Evolutionary conservation across 2,113 vertebrate genomes (phyloP).

Genomic region (Charadrius vociferus): DNA sequence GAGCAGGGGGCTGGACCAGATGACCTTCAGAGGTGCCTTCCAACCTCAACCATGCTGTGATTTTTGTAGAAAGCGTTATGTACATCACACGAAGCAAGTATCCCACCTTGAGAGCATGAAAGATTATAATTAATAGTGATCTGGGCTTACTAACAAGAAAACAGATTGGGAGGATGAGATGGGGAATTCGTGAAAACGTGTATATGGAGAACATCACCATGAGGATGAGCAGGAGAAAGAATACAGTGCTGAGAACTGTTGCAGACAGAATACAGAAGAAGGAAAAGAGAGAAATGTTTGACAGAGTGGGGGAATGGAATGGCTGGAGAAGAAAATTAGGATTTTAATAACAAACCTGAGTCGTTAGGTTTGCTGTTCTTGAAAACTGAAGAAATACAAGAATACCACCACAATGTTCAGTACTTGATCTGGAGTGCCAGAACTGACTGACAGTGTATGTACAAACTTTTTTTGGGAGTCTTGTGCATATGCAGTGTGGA

Average conservation of each 20-base stretch:
- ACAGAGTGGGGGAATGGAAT: not conserved
- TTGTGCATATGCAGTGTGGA: not conserved
- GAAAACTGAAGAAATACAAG: not conserved
- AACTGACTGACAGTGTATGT: not conserved
- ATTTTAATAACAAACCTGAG: not conserved
- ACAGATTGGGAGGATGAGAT: not conserved
- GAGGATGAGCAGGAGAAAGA: not conserved
- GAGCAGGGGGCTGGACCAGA: too few species aligned
- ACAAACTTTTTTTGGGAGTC: not conserved
- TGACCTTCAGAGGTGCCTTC: not conserved
- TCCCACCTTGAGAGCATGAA: not conserved
- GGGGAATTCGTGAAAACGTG: not conserved
- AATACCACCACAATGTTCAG: not conserved
- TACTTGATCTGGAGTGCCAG: not conserved
- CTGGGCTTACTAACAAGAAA: not conserved
- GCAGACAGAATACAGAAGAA: not conserved
- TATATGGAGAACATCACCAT: not conserved
- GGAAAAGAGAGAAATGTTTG: not conserved
- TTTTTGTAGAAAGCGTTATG: not conserved
- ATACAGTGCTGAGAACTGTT: not conserved
- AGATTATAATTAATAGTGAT: not conserved
- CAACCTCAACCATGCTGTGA: not conserved
- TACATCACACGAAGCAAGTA: not conserved
- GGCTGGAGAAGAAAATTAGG: not conserved
- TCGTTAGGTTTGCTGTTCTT: not conserved